Percentiles rank a stretch among this genome's conserved stretches.
phyloP scores from a whole-genome alignment of 2,888 invertebrate species.

The Lagria hirta region DNA sequence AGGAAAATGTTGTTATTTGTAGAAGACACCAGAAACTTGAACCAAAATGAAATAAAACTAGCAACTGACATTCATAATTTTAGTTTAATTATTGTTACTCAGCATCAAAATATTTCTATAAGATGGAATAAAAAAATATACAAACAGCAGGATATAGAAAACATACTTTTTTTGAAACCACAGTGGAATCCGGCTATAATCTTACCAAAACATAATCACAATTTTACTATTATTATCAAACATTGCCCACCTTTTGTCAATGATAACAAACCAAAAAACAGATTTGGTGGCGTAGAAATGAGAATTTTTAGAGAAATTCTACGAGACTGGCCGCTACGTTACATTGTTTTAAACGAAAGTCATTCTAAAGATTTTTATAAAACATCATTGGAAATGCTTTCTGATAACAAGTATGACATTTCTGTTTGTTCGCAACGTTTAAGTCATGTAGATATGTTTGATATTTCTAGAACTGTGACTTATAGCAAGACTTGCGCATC shows the following conservation, averaged over 20 bases:
- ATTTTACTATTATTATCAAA: conserved; percentile 2
- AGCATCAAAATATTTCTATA: too few relatives aligned
- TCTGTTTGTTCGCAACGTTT: conserved; percentile 39
- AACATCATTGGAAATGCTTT: too few relatives aligned
- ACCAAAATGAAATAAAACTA: background rate
- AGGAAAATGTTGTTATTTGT: too few relatives aligned
- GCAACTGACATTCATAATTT: background rate
- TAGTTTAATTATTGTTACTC: background rate
- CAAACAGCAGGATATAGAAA: too few relatives aligned
- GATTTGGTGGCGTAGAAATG: conserved; percentile 3
- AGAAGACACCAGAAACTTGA: background rate
- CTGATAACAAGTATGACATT: conserved; percentile 29
- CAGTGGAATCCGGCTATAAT: conserved; percentile 2
- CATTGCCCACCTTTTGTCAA: conserved; percentile 6
- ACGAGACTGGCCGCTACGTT: conserved; percentile 7
- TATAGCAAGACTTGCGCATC: too few relatives aligned
- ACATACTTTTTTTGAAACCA: too few relatives aligned
- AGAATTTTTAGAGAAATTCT: conserved; percentile 3
- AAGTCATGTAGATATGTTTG: too few relatives aligned
- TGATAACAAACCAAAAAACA: background rate
- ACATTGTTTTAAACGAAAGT: too few relatives aligned
- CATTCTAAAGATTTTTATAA: too few relatives aligned
- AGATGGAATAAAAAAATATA: too few relatives aligned
- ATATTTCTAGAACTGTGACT: too few relatives aligned
- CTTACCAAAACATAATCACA: conserved; percentile 1